A percentile compares a stretch with the other conserved stretches of the same genome.
Evolutionary conservation across 2,888 invertebrate species (phyloP).

Genomic region (Monopis laevigella): DNA sequence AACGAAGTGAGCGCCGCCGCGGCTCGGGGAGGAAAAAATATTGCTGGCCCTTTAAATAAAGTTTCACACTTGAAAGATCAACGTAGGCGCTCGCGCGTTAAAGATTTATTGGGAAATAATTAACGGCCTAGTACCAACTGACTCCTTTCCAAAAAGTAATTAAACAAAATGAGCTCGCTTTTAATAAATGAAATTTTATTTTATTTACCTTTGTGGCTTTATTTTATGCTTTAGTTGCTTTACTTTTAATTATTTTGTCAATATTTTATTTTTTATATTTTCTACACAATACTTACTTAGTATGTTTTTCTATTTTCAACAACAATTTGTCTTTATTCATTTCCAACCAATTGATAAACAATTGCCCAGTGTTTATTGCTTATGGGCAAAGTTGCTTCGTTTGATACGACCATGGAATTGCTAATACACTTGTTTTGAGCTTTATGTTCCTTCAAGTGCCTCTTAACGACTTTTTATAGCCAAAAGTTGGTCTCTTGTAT

Average conservation of each 20-base stretch:
- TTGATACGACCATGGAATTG: conserved; percentile 14
- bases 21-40: conserved; percentile 52
- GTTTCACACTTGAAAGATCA: conserved; percentile 65
- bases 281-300: too few relatives aligned
- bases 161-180: conserved; percentile 32
- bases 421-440: conserved; percentile 39
- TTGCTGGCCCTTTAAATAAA: conserved; percentile 54
- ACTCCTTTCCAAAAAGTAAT: conserved; percentile 43
- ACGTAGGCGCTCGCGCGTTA: conserved; percentile 44
- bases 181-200: too few relatives aligned
- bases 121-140: conserved; percentile 32
- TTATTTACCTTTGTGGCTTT: too few relatives aligned
- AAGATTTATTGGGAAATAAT: conserved; percentile 62
- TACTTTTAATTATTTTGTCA: too few relatives aligned
- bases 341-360: conserved; percentile 28
- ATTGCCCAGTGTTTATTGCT: conserved; percentile 32
- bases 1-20: conserved; percentile 51
- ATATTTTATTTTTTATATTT: too few relatives aligned
- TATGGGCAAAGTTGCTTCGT: conserved; percentile 34
- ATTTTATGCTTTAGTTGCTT: too few relatives aligned
- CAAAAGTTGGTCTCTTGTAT: conserved; percentile 34
- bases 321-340: conserved; percentile 1
- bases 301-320: too few relatives aligned
- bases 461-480: conserved; percentile 44
- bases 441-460: conserved; percentile 30